Evolutionary conservation across 2,113 vertebrate species (phyloP).

Genomic region (Lophotis ruficrista): DNA sequence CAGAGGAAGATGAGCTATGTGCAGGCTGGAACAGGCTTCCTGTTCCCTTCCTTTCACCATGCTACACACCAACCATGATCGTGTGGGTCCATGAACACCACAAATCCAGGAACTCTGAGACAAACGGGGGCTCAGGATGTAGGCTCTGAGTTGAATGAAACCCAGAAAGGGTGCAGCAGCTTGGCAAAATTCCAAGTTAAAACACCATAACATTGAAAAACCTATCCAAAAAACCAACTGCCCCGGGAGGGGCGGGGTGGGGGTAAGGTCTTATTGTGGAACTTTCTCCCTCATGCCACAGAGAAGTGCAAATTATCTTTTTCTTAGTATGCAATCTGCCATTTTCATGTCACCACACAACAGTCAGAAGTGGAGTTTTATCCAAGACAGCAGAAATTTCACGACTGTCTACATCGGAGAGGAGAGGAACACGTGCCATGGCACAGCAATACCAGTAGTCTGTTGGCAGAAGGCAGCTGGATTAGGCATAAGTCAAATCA

Average conservation of each 20-base stretch:
- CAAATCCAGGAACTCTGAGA: not conserved
- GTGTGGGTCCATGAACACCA: fast-evolving
- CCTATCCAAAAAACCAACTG: not conserved
- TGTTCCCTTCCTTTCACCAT: not conserved
- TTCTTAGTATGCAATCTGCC: not conserved
- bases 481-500: not conserved
- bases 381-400: not conserved
- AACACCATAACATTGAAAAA: not conserved
- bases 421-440: not conserved
- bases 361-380: not conserved
- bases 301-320: not conserved
- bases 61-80: not conserved
- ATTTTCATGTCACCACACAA: not conserved
- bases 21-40: not conserved
- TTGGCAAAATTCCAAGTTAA: not conserved
- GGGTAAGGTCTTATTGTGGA: not conserved
- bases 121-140: fast-evolving
- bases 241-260: fast-evolving
- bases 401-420: not conserved
- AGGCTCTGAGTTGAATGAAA: not conserved
- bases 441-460: not conserved
- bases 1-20: not conserved
- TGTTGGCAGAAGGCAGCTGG: not conserved
- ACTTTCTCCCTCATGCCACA: not conserved
- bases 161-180: not conserved